Conservation (phyloP, 2,797 vertebrate genomes). For the Sternarchorhynchus goeldii region DNA sequence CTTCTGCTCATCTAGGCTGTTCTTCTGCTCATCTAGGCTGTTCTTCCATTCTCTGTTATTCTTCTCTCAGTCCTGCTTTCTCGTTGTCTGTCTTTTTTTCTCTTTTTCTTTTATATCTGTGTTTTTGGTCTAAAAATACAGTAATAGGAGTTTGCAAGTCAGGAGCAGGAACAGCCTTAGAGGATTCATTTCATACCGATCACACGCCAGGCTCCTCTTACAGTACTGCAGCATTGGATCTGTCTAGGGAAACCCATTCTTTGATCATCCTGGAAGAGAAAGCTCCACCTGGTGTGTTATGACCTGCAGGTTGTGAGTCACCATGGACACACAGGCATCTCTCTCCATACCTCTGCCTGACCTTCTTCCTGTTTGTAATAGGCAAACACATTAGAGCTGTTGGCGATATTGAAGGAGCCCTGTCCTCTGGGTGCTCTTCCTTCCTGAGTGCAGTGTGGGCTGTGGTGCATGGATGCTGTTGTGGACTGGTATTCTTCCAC, state of each 20-base stretch:
- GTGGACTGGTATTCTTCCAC: constrained; percentile 50
- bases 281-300: not conserved
- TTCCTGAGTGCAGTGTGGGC: constrained; percentile 8
- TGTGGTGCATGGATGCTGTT: constrained; percentile 2
- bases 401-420: constrained; percentile 28
- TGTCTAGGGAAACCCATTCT: not conserved
- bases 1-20: too few relatives aligned
- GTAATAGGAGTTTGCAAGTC: not conserved
- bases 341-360: constrained; percentile 13
- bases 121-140: not conserved
- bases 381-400: not conserved
- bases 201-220: not conserved
- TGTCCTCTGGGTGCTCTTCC: constrained; percentile 23
- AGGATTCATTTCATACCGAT: constrained; percentile 3
- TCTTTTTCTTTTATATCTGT: not conserved
- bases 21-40: not conserved
- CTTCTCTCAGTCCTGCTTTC: not conserved
- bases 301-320: not conserved
- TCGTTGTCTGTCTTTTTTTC: not conserved
- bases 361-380: constrained; percentile 26
- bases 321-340: constrained; percentile 3
- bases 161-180: not conserved
- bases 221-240: not conserved
- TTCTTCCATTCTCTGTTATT: not conserved
- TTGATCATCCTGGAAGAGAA: not conserved